Conservation (phyloP, 2,888 invertebrate species). For the Sesia bembeciformis region DNA sequence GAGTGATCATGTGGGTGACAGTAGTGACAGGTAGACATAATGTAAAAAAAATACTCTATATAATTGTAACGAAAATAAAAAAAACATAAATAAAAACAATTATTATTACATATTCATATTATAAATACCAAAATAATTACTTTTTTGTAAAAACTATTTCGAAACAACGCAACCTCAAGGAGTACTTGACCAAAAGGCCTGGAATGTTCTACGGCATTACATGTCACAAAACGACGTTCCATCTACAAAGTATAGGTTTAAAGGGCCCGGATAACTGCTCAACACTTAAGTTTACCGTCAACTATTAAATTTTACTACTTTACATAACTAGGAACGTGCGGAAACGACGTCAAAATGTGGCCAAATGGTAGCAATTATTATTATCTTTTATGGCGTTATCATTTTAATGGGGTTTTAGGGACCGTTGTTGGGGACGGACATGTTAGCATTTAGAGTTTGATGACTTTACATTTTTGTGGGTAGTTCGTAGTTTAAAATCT, state of each 20-base stretch:
- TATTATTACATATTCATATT: too few species aligned
- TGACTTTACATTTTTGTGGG: background rate
- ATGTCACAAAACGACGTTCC: background rate
- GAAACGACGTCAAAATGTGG: conserved; percentile 14
- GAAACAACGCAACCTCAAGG: too few species aligned
- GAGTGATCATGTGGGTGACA: too few species aligned
- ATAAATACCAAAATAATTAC: too few species aligned
- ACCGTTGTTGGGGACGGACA: conserved; percentile 1
- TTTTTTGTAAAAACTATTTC: too few species aligned
- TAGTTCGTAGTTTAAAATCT: too few species aligned
- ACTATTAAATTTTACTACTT: conserved; percentile 13
- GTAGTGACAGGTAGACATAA: too few species aligned
- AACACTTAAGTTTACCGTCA: conserved; percentile 11
- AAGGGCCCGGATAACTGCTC: conserved; percentile 9
- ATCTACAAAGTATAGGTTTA: background rate
- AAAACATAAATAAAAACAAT: too few species aligned
- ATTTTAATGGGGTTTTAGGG: conserved; percentile 25
- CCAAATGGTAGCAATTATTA: conserved; percentile 26
- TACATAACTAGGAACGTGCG: conserved; percentile 1
- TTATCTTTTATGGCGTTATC: conserved; percentile 29
- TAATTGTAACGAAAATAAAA: too few species aligned
- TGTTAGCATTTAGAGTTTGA: background rate
- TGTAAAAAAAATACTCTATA: too few species aligned
- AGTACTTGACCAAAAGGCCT: too few species aligned
- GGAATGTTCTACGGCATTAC: background rate